Evolutionary conservation across 1,140 invertebrate genomes (phyloP), one percentile per base, ranked within the genome.

Genomic region (Platorchestia sp.): DNA sequence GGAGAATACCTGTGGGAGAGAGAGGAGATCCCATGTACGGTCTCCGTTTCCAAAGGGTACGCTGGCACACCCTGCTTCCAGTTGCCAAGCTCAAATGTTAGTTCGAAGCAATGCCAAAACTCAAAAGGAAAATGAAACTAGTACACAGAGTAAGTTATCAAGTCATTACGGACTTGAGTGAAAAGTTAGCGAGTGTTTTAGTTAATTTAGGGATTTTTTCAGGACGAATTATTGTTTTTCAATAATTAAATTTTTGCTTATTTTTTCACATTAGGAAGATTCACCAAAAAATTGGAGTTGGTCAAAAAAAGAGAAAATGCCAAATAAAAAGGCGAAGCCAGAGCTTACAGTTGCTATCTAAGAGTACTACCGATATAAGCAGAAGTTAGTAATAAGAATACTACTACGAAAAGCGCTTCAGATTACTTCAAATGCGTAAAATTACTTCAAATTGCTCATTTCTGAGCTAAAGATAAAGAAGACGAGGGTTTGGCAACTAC

Each of bases 1-100:
- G 91, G 91, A 10, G 91, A 93, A 44, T 93, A 93, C 91, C 91
- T 93, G 91, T 36, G 45, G 91, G 91, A 45, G 45, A 47, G 40
- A 93, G 47, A 75, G 59, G 59, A 75, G 14, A n/a, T 27, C 59
- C 59, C 59, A 75, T 75, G 59, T 22, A 75, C 59, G 27, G 59
- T 75, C 59, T 75, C 59, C 59, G 59, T 27, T 36, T 51, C 47
- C 47, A 51, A 51, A 19, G 47, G 59, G 27, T 27, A 36, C 27
- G 59, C 27, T 3, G 14, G 14, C 14, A 22, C 59, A 75, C 59
- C 59, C 27, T 75, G 59, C 27, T 75, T 75, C 59, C 59, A 19
- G 14, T 75, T 75, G 59, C 59, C 59, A 75, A 75, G 27, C 59
- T 10, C 19, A 51, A 51, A 19, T 75, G 36, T 75, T 75, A 75